These are phyloP conservation scores for Upupa epops DNA, from an alignment of 2,113 vertebrate species.

Conservation along the genomic window DNA sequence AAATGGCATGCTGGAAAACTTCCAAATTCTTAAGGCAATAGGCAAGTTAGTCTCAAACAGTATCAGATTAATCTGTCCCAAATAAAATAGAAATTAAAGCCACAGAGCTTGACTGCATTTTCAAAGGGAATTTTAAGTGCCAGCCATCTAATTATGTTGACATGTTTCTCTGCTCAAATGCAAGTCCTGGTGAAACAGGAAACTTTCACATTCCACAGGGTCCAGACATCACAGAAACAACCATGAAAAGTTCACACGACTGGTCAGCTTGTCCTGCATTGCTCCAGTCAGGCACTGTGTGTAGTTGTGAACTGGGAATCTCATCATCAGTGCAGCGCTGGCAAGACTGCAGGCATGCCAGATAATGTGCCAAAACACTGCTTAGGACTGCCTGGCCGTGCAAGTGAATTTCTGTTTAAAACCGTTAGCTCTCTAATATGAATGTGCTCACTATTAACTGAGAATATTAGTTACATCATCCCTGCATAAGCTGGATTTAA, in stretches of 20 bases:
- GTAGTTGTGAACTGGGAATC: not conserved
- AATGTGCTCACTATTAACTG: not conserved
- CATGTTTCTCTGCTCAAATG: slow-evolving; percentile 48
- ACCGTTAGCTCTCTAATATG: not conserved
- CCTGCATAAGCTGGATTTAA: not conserved
- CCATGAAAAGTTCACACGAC: not conserved
- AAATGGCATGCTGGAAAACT: not conserved
- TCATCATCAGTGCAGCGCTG: not conserved
- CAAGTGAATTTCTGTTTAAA: not conserved
- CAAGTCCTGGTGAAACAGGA: slow-evolving; percentile 68
- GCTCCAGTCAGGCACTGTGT: not conserved
- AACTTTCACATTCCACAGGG: slow-evolving; percentile 28
- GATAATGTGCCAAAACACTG: not conserved
- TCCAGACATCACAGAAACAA: slow-evolving; percentile 57
- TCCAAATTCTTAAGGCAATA: slow-evolving; percentile 36
- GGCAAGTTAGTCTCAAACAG: not conserved
- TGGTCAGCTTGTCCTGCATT: slow-evolving; percentile 12
- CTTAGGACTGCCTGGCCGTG: not conserved
- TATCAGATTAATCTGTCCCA: slow-evolving; percentile 10
- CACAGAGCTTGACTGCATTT: not conserved
- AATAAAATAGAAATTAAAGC: slow-evolving; percentile 40
- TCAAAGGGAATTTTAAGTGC: slow-evolving; percentile 44
- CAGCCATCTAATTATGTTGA: slow-evolving; percentile 41
- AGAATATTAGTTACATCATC: not conserved
- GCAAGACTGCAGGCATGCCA: not conserved